phyloP scores from a whole-genome alignment of 2,797 vertebrate species.

The Luscinia luscinia region DNA sequence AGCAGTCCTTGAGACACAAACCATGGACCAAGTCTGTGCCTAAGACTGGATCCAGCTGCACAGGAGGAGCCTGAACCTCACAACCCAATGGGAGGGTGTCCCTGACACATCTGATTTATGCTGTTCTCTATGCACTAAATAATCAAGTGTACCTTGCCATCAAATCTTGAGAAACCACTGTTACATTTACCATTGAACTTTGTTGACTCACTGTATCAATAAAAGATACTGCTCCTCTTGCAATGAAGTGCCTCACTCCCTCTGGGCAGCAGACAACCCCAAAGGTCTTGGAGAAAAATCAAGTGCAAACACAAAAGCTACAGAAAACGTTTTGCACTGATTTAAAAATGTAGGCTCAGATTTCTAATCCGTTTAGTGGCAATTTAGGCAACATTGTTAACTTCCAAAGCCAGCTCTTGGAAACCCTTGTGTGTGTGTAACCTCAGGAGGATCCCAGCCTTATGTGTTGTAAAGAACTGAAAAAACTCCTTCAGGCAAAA shows the following conservation, averaged over 20 bases:
- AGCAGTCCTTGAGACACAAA: background rate
- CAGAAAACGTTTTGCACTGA: background rate
- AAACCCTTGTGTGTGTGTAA: background rate
- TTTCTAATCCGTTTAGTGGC: background rate
- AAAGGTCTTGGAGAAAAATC: background rate
- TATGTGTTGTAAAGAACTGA: background rate
- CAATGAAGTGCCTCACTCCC: background rate
- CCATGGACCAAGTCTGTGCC: background rate
- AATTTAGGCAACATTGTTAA: background rate
- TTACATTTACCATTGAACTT: background rate
- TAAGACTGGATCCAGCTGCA: background rate
- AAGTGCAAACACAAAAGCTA: background rate
- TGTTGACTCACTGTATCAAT: background rate
- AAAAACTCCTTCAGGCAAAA: conserved; percentile 29
- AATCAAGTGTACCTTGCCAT: background rate
- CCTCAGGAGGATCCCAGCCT: background rate
- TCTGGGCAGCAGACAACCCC: background rate
- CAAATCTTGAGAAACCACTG: background rate
- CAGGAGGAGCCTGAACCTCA: background rate
- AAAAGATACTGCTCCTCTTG: background rate
- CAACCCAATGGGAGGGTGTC: background rate
- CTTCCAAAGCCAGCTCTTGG: background rate
- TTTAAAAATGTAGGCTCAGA: background rate
- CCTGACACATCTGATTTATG: background rate
- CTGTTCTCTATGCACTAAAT: background rate